These are phyloP conservation scores for Drosophila pandora DNA, from an alignment of 1,140 invertebrate genomes.

Conservation along the genomic window DNA sequence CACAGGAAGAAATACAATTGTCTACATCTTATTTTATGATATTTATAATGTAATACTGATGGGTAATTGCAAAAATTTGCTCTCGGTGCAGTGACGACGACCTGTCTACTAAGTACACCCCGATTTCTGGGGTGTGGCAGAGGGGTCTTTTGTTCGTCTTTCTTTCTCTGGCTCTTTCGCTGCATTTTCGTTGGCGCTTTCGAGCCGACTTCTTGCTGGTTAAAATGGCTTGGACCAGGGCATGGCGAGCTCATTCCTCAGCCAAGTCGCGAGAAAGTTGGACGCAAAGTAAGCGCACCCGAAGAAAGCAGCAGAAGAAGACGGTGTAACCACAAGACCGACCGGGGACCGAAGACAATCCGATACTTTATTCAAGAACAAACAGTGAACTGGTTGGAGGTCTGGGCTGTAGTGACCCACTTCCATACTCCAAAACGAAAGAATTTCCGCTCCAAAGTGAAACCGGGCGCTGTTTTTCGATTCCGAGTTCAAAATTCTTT, in stretches of 20 bases:
- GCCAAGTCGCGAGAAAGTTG: conserved; percentile 81
- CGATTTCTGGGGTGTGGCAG: conserved; percentile 42
- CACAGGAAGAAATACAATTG: background rate
- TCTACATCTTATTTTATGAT: background rate
- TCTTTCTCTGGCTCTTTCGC: conserved; percentile 40
- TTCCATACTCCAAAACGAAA: conserved; percentile 35
- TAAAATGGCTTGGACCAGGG: conserved; percentile 79
- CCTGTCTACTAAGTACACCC: conserved; percentile 26
- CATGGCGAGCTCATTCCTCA: conserved; percentile 75
- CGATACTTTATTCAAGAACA: conserved; percentile 66
- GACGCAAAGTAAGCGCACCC: conserved; percentile 70
- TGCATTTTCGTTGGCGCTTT: conserved; percentile 50
- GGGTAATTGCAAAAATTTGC: background rate
- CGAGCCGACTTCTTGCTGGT: conserved; percentile 67
- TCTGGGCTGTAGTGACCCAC: conserved; percentile 62
- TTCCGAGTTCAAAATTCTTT: conserved; percentile 42
- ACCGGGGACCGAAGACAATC: conserved; percentile 33
- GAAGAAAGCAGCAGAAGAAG: conserved; percentile 44
- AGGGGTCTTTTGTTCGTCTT: conserved; percentile 46
- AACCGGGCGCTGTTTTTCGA: conserved; percentile 27
- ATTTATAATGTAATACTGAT: background rate
- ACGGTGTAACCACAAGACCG: background rate
- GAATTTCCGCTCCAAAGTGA: conserved; percentile 62
- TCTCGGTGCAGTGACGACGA: conserved; percentile 14
- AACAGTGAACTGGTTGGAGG: conserved; percentile 55